Base-by-base conservation (phyloP, 2,797 vertebrate species). In the Anableps anableps region DNA sequence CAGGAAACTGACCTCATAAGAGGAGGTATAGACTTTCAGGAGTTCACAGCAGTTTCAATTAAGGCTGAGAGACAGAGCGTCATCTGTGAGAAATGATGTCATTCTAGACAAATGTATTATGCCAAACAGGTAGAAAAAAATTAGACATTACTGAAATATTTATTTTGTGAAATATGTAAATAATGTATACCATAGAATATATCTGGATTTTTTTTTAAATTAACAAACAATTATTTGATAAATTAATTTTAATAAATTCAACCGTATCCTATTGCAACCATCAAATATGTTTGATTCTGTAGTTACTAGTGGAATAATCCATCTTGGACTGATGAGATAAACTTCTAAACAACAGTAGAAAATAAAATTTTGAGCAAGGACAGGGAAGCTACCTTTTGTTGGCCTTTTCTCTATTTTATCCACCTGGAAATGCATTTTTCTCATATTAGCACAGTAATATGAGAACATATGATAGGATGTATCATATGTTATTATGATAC, bases 41-140 rank as follows among this genome's bases (percentile, higher is more conserved):
- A 93, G 86, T 95, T 94, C 85, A 90, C 81, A 90, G 88, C 88
- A 85, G 91, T 94, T 94, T 94, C 76, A 83, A 92, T 93, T 88
- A 86, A 89, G 81, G 85, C 88, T 34, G 70, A 60, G 70, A 94
- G 91, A 91, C 80, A 86, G 86, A 91, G 86, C 84, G 88, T 78
- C 85, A 90, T 87, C 88, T 86, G 82, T 89, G 87, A 91, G 89
- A 90, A 91, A 93, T 21, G 80, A 91, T 80, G 84, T 74, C 77
- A 89, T 77, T 80, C 60, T 75, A 78, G 85, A 77, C 75, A 76
- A 85, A 78, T 83, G 87, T 83, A 90, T 85, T 87, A 81, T 81
- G 55, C 73, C 72, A 74, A 72, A 82, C 72, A 70, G 43, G 41
- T 75, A 73, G 84, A 47, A 13, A 47, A 47, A 38, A 50, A 4